These are phyloP conservation scores for Hymenopus coronatus DNA, from an alignment of 2,888 invertebrate genomes.

Conservation along the genomic window DNA sequence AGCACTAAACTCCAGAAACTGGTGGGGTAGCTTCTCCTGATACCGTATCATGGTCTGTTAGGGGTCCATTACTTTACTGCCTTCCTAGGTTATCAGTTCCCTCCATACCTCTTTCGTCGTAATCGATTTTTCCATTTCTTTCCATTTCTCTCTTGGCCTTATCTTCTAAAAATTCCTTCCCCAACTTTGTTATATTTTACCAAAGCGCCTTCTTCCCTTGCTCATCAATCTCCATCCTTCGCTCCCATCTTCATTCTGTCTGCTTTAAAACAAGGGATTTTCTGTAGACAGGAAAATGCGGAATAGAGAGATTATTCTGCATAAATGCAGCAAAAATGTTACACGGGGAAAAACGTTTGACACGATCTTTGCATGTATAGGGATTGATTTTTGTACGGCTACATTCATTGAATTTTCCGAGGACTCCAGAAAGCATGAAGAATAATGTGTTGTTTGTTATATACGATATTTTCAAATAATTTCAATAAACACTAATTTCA, in stretches of 20 bases:
- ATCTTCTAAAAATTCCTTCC: background rate
- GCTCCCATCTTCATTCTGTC: background rate
- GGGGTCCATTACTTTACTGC: background rate
- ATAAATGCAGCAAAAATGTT: too few species aligned
- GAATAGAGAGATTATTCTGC: too few species aligned
- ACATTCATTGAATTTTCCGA: too few species aligned
- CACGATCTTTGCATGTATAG: too few species aligned
- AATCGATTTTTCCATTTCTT: background rate
- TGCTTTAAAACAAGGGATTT: background rate
- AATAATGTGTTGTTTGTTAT: too few species aligned
- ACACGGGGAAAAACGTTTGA: too few species aligned
- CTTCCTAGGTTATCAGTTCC: background rate
- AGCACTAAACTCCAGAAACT: background rate
- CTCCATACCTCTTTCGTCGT: background rate
- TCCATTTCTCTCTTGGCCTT: background rate
- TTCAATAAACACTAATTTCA: too few species aligned
- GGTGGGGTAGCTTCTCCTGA: background rate
- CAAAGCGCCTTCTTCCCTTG: background rate
- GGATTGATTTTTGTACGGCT: too few species aligned
- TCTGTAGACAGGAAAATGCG: background rate
- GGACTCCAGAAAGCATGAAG: too few species aligned
- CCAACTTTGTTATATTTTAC: background rate
- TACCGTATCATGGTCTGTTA: background rate
- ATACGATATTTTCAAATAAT: too few species aligned
- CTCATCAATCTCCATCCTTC: background rate